Conservation (phyloP, 2,113 vertebrate genomes). For the Cryptomyrus ogoouensis region DNA sequence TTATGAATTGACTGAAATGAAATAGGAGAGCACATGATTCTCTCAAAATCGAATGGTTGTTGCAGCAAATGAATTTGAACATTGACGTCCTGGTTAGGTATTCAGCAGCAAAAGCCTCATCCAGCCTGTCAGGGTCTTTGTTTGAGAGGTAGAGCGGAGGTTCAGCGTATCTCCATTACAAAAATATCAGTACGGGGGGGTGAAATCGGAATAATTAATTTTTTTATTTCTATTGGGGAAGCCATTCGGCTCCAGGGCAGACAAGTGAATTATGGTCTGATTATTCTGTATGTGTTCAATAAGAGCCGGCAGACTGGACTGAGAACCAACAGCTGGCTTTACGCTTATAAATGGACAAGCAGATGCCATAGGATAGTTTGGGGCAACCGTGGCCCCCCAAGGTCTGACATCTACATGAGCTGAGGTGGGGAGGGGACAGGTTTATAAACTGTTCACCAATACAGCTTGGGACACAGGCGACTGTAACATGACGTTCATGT, state of each 20-base stretch:
- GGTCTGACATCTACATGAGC: background rate
- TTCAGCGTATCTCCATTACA: background rate
- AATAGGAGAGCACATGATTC: background rate
- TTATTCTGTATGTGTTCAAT: constrained; percentile 31
- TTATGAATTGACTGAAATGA: background rate
- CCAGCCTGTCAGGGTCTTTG: background rate
- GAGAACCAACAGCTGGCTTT: constrained; percentile 5
- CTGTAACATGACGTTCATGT: background rate
- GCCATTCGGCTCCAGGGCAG: background rate
- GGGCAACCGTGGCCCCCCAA: background rate
- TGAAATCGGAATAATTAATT: constrained; percentile 9
- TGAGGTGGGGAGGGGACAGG: background rate
- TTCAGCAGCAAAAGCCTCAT: background rate
- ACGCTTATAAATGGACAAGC: background rate
- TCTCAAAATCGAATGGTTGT: background rate
- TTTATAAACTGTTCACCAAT: background rate
- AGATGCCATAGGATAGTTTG: constrained; percentile 5
- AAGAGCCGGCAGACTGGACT: constrained; percentile 7
- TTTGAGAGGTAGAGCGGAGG: background rate
- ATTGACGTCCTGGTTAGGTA: background rate
- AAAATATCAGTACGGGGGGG: constrained; percentile 6
- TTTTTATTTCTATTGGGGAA: constrained; percentile 20
- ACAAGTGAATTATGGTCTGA: constrained; percentile 22
- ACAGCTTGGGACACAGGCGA: background rate
- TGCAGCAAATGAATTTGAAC: background rate